Evolutionary conservation across 2,113 vertebrate species (phyloP).

Genomic region (Podocnemis expansa): DNA sequence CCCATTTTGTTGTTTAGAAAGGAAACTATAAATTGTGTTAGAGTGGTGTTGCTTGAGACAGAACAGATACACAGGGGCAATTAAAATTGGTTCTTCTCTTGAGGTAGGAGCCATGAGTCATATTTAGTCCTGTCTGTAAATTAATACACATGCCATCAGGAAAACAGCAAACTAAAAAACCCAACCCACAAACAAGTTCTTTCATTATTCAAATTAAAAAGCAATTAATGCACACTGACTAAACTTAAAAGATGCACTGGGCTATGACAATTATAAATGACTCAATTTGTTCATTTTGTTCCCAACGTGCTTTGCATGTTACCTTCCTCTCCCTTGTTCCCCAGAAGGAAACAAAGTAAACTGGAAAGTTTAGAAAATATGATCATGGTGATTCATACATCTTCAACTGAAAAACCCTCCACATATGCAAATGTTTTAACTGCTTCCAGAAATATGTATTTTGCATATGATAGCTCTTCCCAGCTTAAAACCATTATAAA

Average conservation of each 20-base stretch:
- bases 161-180: neutral
- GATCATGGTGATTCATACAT: neutral
- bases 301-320: neutral
- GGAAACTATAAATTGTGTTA: conserved; percentile 46
- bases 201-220: neutral
- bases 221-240: neutral
- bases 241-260: neutral
- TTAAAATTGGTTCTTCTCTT: conserved; percentile 66
- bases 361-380: neutral
- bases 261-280: neutral
- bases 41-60: conserved; percentile 33
- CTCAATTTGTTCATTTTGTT: neutral
- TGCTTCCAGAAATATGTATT: neutral
- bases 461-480: neutral
- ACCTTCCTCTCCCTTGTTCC: neutral
- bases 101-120: conserved; percentile 76
- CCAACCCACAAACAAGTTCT: conserved; percentile 9
- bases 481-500: neutral
- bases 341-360: conserved; percentile 22
- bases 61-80: conserved; percentile 4
- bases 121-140: conserved; percentile 47
- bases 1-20: neutral
- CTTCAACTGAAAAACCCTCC: neutral
- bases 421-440: neutral
- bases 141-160: conserved; percentile 18